Conservation (phyloP, 2,113 vertebrate genomes). For the Cepphus grylle region DNA sequence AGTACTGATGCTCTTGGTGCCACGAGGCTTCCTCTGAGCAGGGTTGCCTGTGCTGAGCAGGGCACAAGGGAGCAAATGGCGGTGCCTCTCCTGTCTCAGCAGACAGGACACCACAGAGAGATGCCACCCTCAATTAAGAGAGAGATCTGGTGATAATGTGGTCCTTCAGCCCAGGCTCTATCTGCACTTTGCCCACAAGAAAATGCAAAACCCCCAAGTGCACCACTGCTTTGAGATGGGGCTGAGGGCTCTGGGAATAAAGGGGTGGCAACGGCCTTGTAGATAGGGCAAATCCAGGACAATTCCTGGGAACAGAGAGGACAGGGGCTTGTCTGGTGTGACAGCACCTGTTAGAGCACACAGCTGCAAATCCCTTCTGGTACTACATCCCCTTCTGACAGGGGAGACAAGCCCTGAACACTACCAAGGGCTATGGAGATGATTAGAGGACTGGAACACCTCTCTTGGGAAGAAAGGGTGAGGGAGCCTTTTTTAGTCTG, state of each 20-base stretch:
- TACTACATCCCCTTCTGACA: fast-evolving
- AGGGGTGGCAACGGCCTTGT: not conserved
- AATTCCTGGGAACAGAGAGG: not conserved
- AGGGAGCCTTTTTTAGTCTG: too few species aligned
- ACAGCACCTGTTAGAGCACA: fast-evolving
- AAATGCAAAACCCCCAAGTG: fast-evolving
- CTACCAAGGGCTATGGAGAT: too few species aligned
- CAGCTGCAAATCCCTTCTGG: not conserved
- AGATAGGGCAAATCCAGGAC: not conserved
- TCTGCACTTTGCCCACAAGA: not conserved
- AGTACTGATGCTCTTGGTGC: not conserved
- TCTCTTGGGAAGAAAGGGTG: too few species aligned
- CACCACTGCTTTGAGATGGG: not conserved
- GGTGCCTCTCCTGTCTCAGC: not conserved
- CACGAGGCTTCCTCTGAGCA: fast-evolving
- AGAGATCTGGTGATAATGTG: fast-evolving
- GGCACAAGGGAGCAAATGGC: not conserved
- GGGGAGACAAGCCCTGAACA: not conserved
- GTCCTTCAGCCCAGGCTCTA: not conserved
- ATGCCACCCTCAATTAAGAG: not conserved
- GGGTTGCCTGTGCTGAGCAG: not conserved
- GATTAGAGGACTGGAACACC: too few species aligned
- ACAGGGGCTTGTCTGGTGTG: not conserved
- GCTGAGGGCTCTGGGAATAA: not conserved
- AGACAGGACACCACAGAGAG: too few species aligned